A percentile compares a stretch with the other conserved stretches of the same genome.
These are phyloP conservation scores for Arion vulgaris DNA, from an alignment of 1,140 invertebrate genomes.

Conservation along the genomic window DNA sequence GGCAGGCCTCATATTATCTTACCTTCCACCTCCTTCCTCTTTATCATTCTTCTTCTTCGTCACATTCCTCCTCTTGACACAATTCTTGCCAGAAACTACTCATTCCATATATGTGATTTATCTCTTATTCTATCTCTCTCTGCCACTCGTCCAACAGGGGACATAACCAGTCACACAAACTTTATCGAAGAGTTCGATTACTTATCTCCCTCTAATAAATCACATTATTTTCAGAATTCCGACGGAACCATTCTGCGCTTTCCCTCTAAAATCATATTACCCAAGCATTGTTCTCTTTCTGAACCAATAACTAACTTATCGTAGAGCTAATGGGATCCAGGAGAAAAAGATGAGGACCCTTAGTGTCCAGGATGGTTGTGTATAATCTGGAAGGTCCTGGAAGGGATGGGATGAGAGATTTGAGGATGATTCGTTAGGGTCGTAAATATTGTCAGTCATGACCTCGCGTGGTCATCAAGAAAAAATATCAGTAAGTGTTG, in stretches of 20 bases:
- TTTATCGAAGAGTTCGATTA: background rate
- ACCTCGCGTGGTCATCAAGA: too few relatives aligned
- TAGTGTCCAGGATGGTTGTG: background rate
- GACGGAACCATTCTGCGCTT: background rate
- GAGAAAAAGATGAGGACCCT: background rate
- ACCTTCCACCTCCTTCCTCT: too few relatives aligned
- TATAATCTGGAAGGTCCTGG: background rate
- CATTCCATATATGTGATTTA: too few relatives aligned
- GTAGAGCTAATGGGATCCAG: background rate
- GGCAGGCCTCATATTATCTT: too few relatives aligned
- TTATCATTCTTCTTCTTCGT: too few relatives aligned
- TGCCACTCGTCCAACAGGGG: background rate
- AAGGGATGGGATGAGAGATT: background rate
- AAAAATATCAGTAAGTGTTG: too few relatives aligned
- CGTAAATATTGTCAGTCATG: too few relatives aligned
- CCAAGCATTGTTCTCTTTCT: background rate
- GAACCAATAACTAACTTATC: background rate
- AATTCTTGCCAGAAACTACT: too few relatives aligned
- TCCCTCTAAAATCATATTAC: background rate
- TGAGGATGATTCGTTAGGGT: too few relatives aligned
- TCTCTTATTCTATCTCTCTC: too few relatives aligned
- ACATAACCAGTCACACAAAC: background rate
- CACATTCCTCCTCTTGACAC: too few relatives aligned
- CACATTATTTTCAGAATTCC: background rate
- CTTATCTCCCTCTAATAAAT: background rate